Evolutionary conservation across 2,113 vertebrate genomes (phyloP), one percentile per base, ranked within the genome.

Genomic region (Lucifuga dentata): DNA sequence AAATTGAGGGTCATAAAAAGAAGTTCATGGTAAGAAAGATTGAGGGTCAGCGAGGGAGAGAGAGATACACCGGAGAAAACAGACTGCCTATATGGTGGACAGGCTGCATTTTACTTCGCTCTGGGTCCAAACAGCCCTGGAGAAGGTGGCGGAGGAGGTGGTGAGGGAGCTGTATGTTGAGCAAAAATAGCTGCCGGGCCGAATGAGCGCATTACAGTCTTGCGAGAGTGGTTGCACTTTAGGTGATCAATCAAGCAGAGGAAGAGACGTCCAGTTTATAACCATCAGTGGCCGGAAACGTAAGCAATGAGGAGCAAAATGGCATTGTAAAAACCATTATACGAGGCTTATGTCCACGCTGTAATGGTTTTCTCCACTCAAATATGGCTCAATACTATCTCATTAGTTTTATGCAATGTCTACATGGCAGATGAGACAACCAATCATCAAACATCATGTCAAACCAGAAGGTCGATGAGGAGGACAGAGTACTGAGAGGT

Each of bases 161-260:
- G 62, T 67, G 39, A 77, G 50, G 53, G 50, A 78, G 73, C 21
- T 69, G 83, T 65, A 69, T 26, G 61, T 45, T 44, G 53, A 76
- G 71, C 26, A 66, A 50, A 83, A 73, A 83, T 59, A 68, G 67
- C 81, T 60, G 41, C 52, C 15, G 17, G 68, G 56, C 65, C 61
- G 61, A 81, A 78, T 44, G 77, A 76, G 70, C 26, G 7, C 66
- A 81, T 80, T 83, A 84, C 69, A 67, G 45, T 60, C 52, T 65
- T 62, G 59, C 50, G 52, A 62, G 70, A 78, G 73, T 17, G 76
- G 65, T 72, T 49, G 80, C 86, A 81, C 73, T 85, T 82, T 68
- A 68, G 74, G 76, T 87, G 72, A 89, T 91, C 88, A 81, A 90
- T 90, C 90, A 86, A 65, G 51, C 66, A 15, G 66, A 76, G 80